phyloP scores from a whole-genome alignment of 2,888 invertebrate genomes.

The Parnassius smintheus region DNA sequence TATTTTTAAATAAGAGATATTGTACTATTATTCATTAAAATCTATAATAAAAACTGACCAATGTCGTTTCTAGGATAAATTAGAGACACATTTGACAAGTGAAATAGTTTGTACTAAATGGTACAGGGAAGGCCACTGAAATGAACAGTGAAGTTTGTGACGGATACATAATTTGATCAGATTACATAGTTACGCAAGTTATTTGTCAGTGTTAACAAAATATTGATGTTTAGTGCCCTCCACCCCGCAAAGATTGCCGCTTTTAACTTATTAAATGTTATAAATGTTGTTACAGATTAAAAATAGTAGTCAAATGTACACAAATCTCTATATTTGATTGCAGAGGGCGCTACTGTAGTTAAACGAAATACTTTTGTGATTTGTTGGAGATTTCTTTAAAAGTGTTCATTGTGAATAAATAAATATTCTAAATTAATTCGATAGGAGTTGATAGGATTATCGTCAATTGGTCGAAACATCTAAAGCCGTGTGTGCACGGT shows the following conservation, averaged over 20 bases:
- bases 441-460: background rate
- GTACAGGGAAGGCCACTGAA: no score
- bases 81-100: no score
- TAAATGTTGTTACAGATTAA: constrained; percentile 22
- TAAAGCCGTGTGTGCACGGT: background rate
- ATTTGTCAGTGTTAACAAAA: constrained; percentile 3
- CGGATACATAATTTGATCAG: background rate
- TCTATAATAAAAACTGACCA: no score
- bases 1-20: no score
- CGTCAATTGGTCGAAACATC: background rate
- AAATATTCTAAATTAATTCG: constrained; percentile 9
- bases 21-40: no score
- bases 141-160: background rate
- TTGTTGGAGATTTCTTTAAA: constrained; percentile 3
- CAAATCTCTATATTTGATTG: background rate
- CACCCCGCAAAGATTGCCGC: constrained; percentile 11
- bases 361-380: background rate
- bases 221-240: constrained; percentile 19
- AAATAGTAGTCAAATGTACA: constrained; percentile 19
- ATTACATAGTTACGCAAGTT: constrained; percentile 1
- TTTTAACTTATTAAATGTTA: constrained; percentile 18
- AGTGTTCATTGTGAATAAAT: constrained; percentile 21
- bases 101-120: no score
- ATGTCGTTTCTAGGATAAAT: no score
- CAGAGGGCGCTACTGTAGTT: constrained; percentile 7